Evolutionary conservation across 2,113 vertebrate species (phyloP).

Genomic region (Talpa occidentalis): DNA sequence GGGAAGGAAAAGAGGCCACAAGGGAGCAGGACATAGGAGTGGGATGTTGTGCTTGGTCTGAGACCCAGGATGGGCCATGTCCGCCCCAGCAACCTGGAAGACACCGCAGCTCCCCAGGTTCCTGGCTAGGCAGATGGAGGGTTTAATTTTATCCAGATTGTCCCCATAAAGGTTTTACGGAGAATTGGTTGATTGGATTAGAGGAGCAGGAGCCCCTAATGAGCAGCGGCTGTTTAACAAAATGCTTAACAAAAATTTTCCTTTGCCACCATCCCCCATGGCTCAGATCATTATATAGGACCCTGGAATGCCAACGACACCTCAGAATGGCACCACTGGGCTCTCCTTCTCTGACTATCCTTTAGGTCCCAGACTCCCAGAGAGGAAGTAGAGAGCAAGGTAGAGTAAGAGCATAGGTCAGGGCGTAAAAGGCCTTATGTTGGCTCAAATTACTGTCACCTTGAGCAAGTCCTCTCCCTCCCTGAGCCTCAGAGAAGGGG

Average conservation of each 20-base stretch:
- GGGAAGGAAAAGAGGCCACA: background rate
- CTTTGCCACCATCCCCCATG: background rate
- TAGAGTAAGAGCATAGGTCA: background rate
- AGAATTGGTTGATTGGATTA: slow-evolving; percentile 58
- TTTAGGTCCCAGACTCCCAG: background rate
- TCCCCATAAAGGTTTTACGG: slow-evolving; percentile 37
- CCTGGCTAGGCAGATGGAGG: slow-evolving; percentile 29
- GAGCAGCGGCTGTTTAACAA: background rate
- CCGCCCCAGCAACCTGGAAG: background rate
- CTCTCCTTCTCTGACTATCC: background rate
- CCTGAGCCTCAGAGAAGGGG: background rate
- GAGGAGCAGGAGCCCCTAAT: background rate
- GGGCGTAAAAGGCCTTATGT: background rate
- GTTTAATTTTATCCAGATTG: slow-evolving; percentile 53
- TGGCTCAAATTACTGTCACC: background rate
- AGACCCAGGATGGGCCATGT: background rate
- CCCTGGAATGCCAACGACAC: background rate
- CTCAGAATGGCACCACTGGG: background rate
- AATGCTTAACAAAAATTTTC: background rate
- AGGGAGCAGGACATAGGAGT: background rate
- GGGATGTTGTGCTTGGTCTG: background rate
- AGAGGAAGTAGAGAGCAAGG: background rate
- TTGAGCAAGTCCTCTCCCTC: background rate
- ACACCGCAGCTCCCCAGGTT: background rate
- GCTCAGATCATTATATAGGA: background rate